Percentiles rank a stretch among this genome's conserved stretches.
Conservation (phyloP, 2,113 vertebrate species). For the Engraulis encrasicolus region DNA sequence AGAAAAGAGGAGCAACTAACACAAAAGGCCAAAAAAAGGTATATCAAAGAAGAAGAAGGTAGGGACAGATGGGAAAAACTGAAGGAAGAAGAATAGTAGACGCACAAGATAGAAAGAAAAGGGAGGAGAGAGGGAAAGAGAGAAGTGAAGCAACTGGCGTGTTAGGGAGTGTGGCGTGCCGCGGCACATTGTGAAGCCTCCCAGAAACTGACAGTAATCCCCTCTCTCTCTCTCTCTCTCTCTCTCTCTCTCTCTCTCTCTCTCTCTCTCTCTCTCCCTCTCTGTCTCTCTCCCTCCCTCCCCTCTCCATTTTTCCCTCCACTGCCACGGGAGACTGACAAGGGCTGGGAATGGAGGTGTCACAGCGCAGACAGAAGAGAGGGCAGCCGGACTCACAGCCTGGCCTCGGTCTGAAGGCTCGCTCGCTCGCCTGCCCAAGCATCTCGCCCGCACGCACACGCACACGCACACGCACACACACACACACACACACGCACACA, state of each 20-base stretch:
- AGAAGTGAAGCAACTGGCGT: neutral
- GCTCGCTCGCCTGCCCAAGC: conserved; percentile 23
- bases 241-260: conserved; percentile 62
- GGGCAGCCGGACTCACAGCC: conserved; percentile 1
- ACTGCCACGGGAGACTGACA: conserved; percentile 67
- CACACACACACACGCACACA: neutral
- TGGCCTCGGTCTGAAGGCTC: neutral
- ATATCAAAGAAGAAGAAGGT: neutral
- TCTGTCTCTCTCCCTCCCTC: conserved; percentile 51
- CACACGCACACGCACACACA: too few relatives aligned
- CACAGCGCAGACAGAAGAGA: conserved; percentile 59
- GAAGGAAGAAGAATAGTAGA: neutral
- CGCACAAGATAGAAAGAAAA: neutral
- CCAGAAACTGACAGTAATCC: conserved; percentile 75
- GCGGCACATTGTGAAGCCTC: conserved; percentile 67
- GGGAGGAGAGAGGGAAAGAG: neutral
- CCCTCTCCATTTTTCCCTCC: too few relatives aligned
- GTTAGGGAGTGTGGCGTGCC: conserved; percentile 52
- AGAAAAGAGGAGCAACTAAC: neutral
- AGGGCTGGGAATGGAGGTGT: conserved; percentile 71
- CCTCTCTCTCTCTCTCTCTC: conserved; percentile 54
- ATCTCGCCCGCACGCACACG: neutral
- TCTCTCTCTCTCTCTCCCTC: conserved; percentile 63
- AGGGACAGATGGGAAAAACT: neutral
- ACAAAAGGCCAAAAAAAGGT: neutral